Evolutionary conservation across 2,888 invertebrate genomes (phyloP).

Genomic region (Deilephila porcellus): DNA sequence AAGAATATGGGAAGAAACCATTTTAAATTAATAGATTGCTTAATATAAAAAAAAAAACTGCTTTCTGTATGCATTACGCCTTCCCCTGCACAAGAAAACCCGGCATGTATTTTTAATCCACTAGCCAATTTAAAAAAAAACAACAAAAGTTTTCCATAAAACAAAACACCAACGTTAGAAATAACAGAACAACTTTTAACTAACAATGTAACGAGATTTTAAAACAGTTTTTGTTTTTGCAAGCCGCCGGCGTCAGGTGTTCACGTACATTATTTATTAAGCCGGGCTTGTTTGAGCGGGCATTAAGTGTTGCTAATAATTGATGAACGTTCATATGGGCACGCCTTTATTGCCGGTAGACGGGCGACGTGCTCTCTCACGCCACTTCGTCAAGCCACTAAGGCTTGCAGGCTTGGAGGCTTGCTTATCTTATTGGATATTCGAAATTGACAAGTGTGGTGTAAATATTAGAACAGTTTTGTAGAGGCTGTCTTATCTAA

Average conservation of each 20-base stretch:
- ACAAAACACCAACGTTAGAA: background rate
- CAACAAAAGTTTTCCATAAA: background rate
- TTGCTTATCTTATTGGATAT: too few relatives aligned
- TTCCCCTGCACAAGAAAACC: background rate
- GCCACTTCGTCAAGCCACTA: background rate
- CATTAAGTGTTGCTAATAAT: slow-evolving; percentile 66
- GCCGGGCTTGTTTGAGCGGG: slow-evolving; percentile 49
- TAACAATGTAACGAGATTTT: slow-evolving; percentile 23
- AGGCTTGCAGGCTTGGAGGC: background rate
- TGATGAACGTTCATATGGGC: slow-evolving; percentile 52
- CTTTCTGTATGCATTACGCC: background rate
- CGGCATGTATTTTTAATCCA: background rate
- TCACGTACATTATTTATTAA: slow-evolving; percentile 58
- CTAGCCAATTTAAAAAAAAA: background rate
- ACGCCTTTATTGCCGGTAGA: slow-evolving; percentile 37
- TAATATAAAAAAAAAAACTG: too few relatives aligned
- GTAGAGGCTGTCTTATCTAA: too few relatives aligned
- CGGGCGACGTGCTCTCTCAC: background rate
- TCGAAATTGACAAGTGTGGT: too few relatives aligned
- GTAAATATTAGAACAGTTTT: too few relatives aligned
- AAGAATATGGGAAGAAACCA: too few relatives aligned
- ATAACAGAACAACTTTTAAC: background rate
- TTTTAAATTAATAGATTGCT: too few relatives aligned
- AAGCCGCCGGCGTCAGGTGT: slow-evolving; percentile 57
- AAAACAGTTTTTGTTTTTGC: slow-evolving; percentile 38